These are phyloP conservation scores for Bubo blakistoni DNA, from an alignment of 2,113 vertebrate genomes.

Conservation along the genomic window DNA sequence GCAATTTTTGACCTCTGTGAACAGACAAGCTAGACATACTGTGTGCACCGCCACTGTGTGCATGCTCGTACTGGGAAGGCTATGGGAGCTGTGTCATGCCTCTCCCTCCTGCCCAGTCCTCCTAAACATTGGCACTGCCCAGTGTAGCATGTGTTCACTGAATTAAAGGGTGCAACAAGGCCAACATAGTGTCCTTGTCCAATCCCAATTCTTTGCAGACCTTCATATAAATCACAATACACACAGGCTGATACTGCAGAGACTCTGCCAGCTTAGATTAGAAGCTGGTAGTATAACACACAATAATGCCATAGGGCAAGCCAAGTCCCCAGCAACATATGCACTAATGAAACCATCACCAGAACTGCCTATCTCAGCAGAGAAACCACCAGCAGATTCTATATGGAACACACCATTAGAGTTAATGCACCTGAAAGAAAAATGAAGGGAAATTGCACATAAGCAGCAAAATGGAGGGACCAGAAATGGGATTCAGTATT, in stretches of 20 bases:
- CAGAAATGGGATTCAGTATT: not conserved
- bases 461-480: not conserved
- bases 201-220: not conserved
- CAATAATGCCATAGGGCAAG: not conserved
- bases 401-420: not conserved
- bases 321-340: not conserved
- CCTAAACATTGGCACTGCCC: not conserved
- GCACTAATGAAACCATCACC: not conserved
- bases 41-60: not conserved
- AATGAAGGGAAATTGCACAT: not conserved
- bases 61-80: not conserved
- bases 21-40: not conserved
- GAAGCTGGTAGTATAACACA: not conserved
- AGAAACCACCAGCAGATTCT: not conserved
- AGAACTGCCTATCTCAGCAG: not conserved
- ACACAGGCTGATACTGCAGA: not conserved
- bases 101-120: not conserved
- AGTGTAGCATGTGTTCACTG: not conserved
- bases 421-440: not conserved
- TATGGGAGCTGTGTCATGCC: not conserved
- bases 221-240: not conserved
- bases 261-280: not conserved
- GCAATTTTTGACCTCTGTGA: not conserved
- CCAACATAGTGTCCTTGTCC: not conserved
- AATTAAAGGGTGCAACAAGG: not conserved